Evolutionary conservation across 2,888 invertebrate genomes (phyloP).

Genomic region (Epinotia brunnichana): DNA sequence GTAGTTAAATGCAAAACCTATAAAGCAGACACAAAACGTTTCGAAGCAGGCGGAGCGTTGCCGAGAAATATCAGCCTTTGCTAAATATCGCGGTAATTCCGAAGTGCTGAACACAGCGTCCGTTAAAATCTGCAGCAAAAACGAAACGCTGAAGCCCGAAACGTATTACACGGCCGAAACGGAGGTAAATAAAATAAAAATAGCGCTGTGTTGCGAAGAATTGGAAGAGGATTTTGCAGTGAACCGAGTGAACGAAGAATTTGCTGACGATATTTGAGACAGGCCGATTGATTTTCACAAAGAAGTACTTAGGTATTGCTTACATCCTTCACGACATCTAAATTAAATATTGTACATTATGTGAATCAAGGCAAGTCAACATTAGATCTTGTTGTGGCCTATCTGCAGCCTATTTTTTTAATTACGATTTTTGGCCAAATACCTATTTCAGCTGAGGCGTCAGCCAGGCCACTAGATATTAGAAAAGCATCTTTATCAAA

Average conservation of each 20-base stretch:
- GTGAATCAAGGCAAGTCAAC: too few species aligned
- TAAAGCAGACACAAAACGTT: neutral
- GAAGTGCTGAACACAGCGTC: constrained; percentile 46
- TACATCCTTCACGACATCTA: too few species aligned
- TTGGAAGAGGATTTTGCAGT: constrained; percentile 56
- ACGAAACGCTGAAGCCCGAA: constrained; percentile 46
- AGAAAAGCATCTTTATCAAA: neutral
- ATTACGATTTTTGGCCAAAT: too few species aligned
- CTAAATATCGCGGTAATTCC: constrained; percentile 24
- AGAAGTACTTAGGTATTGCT: neutral
- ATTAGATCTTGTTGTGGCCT: too few species aligned
- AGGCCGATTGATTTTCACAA: neutral
- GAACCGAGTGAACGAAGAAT: constrained; percentile 29
- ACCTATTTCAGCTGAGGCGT: too few species aligned
- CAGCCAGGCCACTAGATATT: neutral
- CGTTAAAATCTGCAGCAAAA: constrained; percentile 45
- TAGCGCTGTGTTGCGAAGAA: constrained; percentile 44
- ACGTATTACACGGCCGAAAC: constrained; percentile 49
- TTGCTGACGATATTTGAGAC: constrained; percentile 4
- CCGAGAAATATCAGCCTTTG: neutral
- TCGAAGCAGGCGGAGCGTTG: neutral
- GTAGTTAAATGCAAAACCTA: neutral
- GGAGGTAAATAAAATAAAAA: constrained; percentile 49
- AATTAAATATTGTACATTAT: too few species aligned
- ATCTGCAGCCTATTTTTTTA: too few species aligned